Conservation (phyloP, 1,140 invertebrate species). For the Drosophila persimilis region DNA sequence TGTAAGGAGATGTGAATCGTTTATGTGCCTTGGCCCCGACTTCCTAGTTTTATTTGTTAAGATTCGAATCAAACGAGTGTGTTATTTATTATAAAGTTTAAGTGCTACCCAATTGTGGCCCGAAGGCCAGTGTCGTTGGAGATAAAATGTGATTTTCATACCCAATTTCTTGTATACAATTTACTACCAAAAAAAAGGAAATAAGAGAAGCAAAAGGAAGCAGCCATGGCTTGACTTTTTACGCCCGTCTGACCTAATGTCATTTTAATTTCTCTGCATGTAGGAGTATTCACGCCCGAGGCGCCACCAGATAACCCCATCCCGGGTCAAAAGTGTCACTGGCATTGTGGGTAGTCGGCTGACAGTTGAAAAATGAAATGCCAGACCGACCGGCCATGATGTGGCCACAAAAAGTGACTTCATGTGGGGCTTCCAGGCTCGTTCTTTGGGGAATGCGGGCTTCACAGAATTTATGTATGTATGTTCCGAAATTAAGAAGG, state of each 20-base stretch:
- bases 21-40: not conserved
- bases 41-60: slow-evolving; percentile 10
- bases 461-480: slow-evolving; percentile 22
- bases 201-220: slow-evolving; percentile 4
- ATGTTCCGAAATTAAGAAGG: slow-evolving; percentile 49
- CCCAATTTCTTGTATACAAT: slow-evolving; percentile 23
- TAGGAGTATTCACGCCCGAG: slow-evolving; percentile 48
- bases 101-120: slow-evolving; percentile 18
- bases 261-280: slow-evolving; percentile 67
- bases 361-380: slow-evolving; percentile 56
- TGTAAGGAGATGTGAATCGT: too few relatives aligned
- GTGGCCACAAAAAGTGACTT: slow-evolving; percentile 51
- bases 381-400: slow-evolving; percentile 38
- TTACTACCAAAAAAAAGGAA: slow-evolving; percentile 1
- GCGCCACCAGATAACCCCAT: slow-evolving; percentile 46
- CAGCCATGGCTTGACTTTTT: slow-evolving; percentile 40
- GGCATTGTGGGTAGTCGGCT: slow-evolving; percentile 48
- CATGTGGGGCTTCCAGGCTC: slow-evolving; percentile 25
- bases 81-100: slow-evolving; percentile 33
- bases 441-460: slow-evolving; percentile 7
- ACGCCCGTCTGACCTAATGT: slow-evolving; percentile 67
- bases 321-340: slow-evolving; percentile 39
- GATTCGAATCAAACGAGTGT: slow-evolving; percentile 10
- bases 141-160: slow-evolving; percentile 40
- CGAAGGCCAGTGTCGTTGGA: slow-evolving; percentile 30